A percentile compares a stretch with the other conserved stretches of the same genome.
Conservation (phyloP, 2,888 invertebrate species). For the Xestia ashworthii region DNA sequence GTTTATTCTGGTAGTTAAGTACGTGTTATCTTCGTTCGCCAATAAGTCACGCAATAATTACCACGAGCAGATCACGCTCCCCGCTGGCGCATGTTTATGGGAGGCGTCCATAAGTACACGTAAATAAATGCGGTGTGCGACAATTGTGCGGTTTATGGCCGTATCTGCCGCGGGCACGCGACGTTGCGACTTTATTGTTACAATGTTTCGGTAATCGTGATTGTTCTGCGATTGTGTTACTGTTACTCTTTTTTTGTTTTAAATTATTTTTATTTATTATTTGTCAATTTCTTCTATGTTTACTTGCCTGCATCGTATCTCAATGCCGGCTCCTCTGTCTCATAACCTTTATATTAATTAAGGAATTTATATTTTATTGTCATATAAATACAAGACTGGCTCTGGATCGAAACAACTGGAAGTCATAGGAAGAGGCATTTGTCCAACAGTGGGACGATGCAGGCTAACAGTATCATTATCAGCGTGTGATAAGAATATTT, state of each 20-base stretch:
- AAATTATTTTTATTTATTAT: not conserved
- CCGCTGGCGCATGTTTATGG: conserved; percentile 85
- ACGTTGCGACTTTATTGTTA: conserved; percentile 65
- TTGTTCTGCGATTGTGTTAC: conserved; percentile 33
- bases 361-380: not conserved
- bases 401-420: too few relatives aligned
- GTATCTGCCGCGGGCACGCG: conserved; percentile 77
- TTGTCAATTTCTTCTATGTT: not conserved
- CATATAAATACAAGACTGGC: too few relatives aligned
- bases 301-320: not conserved
- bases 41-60: conserved; percentile 91
- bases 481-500: not conserved
- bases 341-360: not conserved
- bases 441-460: too few relatives aligned
- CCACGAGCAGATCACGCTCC: conserved; percentile 86
- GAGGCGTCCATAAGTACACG: conserved; percentile 77
- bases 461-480: too few relatives aligned
- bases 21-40: conserved; percentile 89
- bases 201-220: conserved; percentile 61
- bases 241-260: not conserved
- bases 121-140: conserved; percentile 83
- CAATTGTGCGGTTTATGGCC: conserved; percentile 80
- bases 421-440: too few relatives aligned
- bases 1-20: conserved; percentile 76
- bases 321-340: too few relatives aligned